Percentiles rank a stretch among this genome's conserved stretches.
phyloP scores from a whole-genome alignment of 2,113 vertebrate genomes.

The Felis catus region F.catus_Fca126_mat1.0 CM031415.1:74224501-74225000 shows the following conservation, averaged over 20 bases:
- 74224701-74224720: background rate
- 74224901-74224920: constrained; percentile 52
- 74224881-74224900: background rate
- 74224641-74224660: background rate
- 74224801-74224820: background rate
- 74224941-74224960: background rate
- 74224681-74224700: background rate
- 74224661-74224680: background rate
- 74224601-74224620: background rate
- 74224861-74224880: background rate
- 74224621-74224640: accelerated
- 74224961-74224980: constrained; percentile 47
- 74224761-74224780: background rate
- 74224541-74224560: background rate
- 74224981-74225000: background rate
- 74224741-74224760: background rate
- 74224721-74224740: background rate
- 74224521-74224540: background rate
- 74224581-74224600: background rate
- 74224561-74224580: accelerated
- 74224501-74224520: background rate
- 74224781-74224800: background rate
- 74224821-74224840: background rate
- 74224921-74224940: constrained; percentile 53
- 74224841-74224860: background rate